Evolutionary conservation across 1,140 invertebrate genomes (phyloP).

Genomic region (Drosophila lacertosa): DNA sequence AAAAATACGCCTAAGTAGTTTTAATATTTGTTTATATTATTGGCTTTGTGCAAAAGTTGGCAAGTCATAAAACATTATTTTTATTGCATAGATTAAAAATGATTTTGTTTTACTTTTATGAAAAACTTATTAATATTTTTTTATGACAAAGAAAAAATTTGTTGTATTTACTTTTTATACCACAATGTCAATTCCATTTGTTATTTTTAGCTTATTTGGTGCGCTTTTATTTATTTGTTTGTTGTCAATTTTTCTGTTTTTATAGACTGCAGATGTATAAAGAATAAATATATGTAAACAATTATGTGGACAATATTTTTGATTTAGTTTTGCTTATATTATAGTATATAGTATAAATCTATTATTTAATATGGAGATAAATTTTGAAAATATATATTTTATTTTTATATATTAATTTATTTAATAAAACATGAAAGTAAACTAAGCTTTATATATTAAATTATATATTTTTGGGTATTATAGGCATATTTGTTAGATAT

Average conservation of each 20-base stretch:
- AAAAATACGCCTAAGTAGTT: constrained; percentile 1
- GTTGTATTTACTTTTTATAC: not conserved
- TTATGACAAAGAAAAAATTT: not conserved
- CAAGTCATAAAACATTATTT: too few species aligned
- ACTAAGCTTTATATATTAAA: too few species aligned
- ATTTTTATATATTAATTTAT: too few species aligned
- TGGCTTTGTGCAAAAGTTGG: not conserved
- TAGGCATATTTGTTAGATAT: not conserved
- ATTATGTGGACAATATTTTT: not conserved
- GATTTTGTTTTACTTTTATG: constrained; percentile 4
- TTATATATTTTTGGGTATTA: too few species aligned
- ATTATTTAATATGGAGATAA: constrained; percentile 2
- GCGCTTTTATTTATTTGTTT: constrained; percentile 57
- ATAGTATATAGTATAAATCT: not conserved
- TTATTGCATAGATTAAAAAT: too few species aligned
- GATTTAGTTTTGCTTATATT: too few species aligned
- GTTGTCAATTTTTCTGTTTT: constrained; percentile 42
- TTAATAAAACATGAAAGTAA: too few species aligned
- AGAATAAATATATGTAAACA: not conserved
- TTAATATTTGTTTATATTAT: constrained; percentile 18
- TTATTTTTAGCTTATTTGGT: constrained; percentile 24
- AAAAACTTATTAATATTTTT: not conserved
- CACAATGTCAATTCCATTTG: not conserved
- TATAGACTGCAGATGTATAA: not conserved
- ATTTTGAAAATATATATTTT: constrained; percentile 7